Conservation (phyloP, 2,888 invertebrate genomes). For the Caenorhabditis sulstoni region DNA sequence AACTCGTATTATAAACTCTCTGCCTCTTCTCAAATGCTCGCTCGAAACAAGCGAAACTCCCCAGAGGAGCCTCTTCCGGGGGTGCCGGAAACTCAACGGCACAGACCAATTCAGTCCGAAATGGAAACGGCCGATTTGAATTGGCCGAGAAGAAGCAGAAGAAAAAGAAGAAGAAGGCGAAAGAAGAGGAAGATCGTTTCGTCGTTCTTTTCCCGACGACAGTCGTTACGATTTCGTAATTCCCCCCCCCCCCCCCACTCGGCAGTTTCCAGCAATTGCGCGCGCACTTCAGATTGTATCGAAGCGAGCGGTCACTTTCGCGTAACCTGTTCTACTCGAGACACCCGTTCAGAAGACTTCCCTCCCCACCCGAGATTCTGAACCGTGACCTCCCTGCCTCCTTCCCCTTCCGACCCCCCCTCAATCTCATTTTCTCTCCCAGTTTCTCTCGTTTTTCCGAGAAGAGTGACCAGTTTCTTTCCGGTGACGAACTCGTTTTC, state of each 20-base stretch:
- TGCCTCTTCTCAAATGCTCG: not conserved
- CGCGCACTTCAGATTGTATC: no score
- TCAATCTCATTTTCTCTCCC: not conserved
- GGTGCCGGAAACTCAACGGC: constrained; percentile 16
- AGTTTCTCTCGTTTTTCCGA: constrained; percentile 9
- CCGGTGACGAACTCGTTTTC: constrained; percentile 44
- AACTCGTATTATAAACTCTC: constrained; percentile 49
- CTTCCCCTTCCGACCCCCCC: constrained; percentile 4
- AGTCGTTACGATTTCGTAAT: constrained; percentile 35
- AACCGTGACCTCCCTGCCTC: constrained; percentile 35
- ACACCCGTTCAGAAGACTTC: no score
- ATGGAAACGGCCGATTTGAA: no score
- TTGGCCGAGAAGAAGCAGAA: no score
- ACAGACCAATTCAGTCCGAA: not conserved
- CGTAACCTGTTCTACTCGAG: no score
- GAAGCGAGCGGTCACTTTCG: constrained; percentile 2
- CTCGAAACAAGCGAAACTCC: constrained; percentile 24
- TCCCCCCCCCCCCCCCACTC: not conserved
- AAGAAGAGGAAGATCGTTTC: no score
- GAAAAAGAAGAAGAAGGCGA: no score
- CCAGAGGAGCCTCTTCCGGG: constrained; percentile 31
- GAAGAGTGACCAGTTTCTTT: constrained; percentile 54
- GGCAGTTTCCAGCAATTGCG: no score
- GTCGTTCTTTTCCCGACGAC: not conserved
- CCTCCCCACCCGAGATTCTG: constrained; percentile 18